Evolutionary conservation across 2,888 invertebrate genomes (phyloP).

Genomic region (Ormia ochracea): DNA sequence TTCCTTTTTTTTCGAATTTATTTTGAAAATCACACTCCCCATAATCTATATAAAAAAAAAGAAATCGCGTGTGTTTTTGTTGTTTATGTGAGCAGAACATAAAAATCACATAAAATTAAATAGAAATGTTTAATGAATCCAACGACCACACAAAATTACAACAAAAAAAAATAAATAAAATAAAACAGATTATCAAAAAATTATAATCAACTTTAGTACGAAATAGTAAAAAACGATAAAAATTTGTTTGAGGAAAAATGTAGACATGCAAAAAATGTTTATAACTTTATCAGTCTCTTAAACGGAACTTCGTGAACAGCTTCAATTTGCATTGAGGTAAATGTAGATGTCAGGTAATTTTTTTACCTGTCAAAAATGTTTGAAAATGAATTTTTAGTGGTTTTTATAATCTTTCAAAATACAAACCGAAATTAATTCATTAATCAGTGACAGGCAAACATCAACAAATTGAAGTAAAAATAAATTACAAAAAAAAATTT

Average conservation of each 20-base stretch:
- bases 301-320: conserved; percentile 16
- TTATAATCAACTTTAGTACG: conserved; percentile 19
- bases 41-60: background rate
- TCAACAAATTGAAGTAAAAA: conserved; percentile 42
- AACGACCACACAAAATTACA: conserved; percentile 51
- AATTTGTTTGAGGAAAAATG: conserved; percentile 19
- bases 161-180: background rate
- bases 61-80: background rate
- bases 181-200: too few species aligned
- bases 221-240: conserved; percentile 23
- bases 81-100: conserved; percentile 29
- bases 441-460: conserved; percentile 60
- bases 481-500: background rate
- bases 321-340: background rate
- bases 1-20: background rate
- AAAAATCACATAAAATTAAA: conserved; percentile 46
- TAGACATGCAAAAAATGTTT: conserved; percentile 59
- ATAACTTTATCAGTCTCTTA: conserved; percentile 51
- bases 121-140: conserved; percentile 50
- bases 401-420: conserved; percentile 23
- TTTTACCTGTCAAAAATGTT: conserved; percentile 52
- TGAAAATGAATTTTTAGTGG: background rate
- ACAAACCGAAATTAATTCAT: conserved; percentile 60
- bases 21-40: conserved; percentile 29
- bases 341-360: conserved; percentile 39